A percentile compares a stretch with the other conserved stretches of the same genome.
Evolutionary conservation across 1,140 invertebrate species (phyloP).

Genomic region (Contarinia nasturtii): DNA sequence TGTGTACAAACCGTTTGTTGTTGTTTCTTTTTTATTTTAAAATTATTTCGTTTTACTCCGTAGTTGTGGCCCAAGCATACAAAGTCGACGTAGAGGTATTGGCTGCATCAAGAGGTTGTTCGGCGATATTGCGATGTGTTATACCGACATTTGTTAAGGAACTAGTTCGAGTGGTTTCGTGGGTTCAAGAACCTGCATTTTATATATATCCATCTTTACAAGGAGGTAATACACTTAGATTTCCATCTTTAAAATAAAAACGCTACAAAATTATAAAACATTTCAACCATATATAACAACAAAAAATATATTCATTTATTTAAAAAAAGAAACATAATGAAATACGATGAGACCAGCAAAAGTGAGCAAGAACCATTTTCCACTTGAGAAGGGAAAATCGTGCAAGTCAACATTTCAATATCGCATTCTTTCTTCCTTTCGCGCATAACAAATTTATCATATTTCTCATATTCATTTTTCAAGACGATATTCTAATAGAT

Average conservation of each 20-base stretch:
- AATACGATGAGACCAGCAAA: too few relatives aligned
- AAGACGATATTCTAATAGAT: too few relatives aligned
- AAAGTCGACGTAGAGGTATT: conserved; percentile 53
- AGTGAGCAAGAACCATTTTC: background rate
- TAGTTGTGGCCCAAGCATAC: conserved; percentile 66
- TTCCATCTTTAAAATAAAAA: conserved; percentile 6
- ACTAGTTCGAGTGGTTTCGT: conserved; percentile 63
- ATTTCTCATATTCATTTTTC: too few relatives aligned
- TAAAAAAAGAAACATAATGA: too few relatives aligned
- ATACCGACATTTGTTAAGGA: conserved; percentile 65
- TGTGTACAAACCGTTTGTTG: background rate
- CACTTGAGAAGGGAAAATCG: background rate
- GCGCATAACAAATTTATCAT: too few relatives aligned
- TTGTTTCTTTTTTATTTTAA: conserved; percentile 2
- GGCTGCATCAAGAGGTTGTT: conserved; percentile 53
- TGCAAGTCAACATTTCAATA: too few relatives aligned
- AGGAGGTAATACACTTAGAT: conserved; percentile 38
- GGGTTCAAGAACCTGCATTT: conserved; percentile 57
- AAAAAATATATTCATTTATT: too few relatives aligned
- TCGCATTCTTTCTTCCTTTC: too few relatives aligned
- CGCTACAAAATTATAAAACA: too few relatives aligned
- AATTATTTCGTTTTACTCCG: conserved; percentile 17
- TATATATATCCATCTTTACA: conserved; percentile 57
- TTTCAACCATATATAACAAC: too few relatives aligned
- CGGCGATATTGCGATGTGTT: conserved; percentile 60